Evolutionary conservation across 2,888 invertebrate genomes (phyloP), one percentile per base, ranked within the genome.

Genomic region (Calameuta pallipes): DNA sequence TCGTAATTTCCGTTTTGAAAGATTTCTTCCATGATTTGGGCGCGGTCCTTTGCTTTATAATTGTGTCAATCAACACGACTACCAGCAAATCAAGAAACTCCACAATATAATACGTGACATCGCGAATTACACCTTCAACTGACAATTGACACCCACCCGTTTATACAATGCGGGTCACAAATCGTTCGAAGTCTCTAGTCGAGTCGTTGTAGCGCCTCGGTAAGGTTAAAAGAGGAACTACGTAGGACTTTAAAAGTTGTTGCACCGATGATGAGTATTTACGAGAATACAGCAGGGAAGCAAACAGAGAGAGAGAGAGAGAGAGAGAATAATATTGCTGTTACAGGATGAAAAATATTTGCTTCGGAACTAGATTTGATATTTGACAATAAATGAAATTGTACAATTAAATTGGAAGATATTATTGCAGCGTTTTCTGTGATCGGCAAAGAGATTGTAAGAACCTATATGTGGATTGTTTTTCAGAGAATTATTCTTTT

Each of bases 1-100:
- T 86, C 85, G 78, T 87, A 86, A 85, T 91, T 90, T 56, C 90
- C 91, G 86, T 91, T 91, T 76, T 88, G 88, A 82, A 90, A 88
- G 73, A 89, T 83, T 75, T 87, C 88, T 82, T 90, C 90, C 90
- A 90, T 90, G 81, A 80, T 86, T 83, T 15, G n/a, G 56, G 56
- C 23, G 56, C 56, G 56, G 56, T 23, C 23, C 56, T 56, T 23
- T 15, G 23, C 56, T 56, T 56, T 23, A 56, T 9, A 56, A 23
- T 56, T 56, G 15, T 56, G 0, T 56, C 23, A 23, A 56, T 9
- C 1, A 2, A 56, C 23, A 56, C 23, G 23, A 23, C 23, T 56
- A 56, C 56, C 56, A 56, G 23, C 23, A 23, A 56, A 56, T 9
- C 23, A 9, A 56, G 23, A 2, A 56, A 56, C 4, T 56, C 23